Conservation (phyloP, 2,888 invertebrate species). For the Brachyopa scutellaris region DNA sequence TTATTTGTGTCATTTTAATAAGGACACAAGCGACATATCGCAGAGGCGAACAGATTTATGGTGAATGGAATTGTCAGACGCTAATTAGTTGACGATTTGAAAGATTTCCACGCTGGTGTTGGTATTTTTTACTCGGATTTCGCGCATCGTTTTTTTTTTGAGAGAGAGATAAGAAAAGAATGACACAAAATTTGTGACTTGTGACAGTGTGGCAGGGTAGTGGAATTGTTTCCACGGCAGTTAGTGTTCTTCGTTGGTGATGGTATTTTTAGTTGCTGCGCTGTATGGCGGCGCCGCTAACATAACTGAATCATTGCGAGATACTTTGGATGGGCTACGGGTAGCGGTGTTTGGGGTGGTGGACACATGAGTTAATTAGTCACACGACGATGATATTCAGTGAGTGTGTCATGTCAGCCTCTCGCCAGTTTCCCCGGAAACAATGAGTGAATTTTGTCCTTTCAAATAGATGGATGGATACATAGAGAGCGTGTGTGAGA, state of each 20-base stretch:
- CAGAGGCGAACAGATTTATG: slow-evolving; percentile 47
- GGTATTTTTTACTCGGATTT: slow-evolving; percentile 9
- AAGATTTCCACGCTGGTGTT: slow-evolving; percentile 48
- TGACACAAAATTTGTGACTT: no score
- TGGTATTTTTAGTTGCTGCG: slow-evolving; percentile 59
- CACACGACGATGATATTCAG: slow-evolving; percentile 64
- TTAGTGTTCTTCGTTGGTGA: slow-evolving; percentile 10
- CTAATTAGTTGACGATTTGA: slow-evolving; percentile 70
- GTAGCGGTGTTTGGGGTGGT: slow-evolving; percentile 28
- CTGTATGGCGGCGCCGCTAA: not conserved
- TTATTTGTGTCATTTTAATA: slow-evolving; percentile 45
- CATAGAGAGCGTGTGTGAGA: no score
- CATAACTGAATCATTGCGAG: slow-evolving; percentile 39
- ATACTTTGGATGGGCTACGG: not conserved
- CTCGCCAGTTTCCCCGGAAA: slow-evolving; percentile 45
- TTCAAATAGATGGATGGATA: no score
- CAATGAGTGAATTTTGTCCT: slow-evolving; percentile 22
- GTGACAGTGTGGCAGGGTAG: not conserved
- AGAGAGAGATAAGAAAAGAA: no score
- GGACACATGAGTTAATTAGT: slow-evolving; percentile 69
- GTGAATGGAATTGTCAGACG: slow-evolving; percentile 66
- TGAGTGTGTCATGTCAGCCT: slow-evolving; percentile 68
- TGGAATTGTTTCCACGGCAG: not conserved
- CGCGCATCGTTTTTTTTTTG: no score
- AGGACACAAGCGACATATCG: slow-evolving; percentile 22